Percentiles rank a stretch among this genome's conserved stretches.
Evolutionary conservation across 1,140 invertebrate genomes (phyloP).

Genomic region (Meloidogyne exigua): DNA sequence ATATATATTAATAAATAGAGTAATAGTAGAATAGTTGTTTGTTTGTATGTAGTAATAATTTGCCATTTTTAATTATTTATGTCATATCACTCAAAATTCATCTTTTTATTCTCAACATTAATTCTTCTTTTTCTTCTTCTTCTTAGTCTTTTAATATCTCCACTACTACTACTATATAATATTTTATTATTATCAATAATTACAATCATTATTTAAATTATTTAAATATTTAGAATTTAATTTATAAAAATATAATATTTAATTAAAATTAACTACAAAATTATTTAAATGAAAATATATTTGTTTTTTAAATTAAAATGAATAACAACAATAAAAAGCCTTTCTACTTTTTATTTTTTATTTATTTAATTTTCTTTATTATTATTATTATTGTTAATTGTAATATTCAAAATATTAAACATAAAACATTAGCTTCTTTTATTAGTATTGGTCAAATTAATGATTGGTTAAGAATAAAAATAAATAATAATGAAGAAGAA

Average conservation of each 20-base stretch:
- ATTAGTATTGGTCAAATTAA: conserved; percentile 18
- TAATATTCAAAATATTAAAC: neutral
- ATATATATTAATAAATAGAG: too few relatives aligned
- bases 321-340: neutral
- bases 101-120: neutral
- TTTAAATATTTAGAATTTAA: neutral
- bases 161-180: neutral
- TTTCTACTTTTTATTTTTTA: neutral
- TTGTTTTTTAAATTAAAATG: neutral
- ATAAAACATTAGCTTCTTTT: conserved; percentile 23
- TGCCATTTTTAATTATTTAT: neutral
- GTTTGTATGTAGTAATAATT: neutral
- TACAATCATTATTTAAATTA: neutral
- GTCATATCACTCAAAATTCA: neutral
- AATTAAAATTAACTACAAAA: too few relatives aligned
- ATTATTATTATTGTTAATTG: neutral
- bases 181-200: neutral
- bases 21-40: too few relatives aligned
- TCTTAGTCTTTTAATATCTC: neutral
- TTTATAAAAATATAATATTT: neutral
- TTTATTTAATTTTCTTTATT: neutral
- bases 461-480: conserved; percentile 13
- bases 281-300: too few relatives aligned
- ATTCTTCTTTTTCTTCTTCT: too few relatives aligned
- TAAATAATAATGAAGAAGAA: neutral